Conservation (phyloP, 2,797 vertebrate genomes). For the Falco novaeseelandiae region DNA sequence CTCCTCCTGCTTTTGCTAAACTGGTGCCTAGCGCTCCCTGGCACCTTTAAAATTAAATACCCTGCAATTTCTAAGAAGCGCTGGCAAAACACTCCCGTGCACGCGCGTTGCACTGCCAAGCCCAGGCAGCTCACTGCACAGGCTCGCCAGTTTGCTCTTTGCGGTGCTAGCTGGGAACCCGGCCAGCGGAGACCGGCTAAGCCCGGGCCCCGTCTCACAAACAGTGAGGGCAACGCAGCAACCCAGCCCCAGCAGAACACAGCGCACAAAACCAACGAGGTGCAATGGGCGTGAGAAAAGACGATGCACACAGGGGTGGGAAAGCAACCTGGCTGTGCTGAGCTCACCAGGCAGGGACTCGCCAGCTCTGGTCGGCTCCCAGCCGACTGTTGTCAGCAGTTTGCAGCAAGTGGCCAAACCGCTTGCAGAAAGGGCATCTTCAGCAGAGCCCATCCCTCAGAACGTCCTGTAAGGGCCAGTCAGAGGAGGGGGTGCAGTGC, state of each 20-base stretch:
- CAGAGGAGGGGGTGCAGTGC: background rate
- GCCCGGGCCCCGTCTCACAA: background rate
- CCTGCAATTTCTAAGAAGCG: background rate
- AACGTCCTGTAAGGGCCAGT: background rate
- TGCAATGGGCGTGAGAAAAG: background rate
- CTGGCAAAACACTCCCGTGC: background rate
- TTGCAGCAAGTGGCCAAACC: background rate
- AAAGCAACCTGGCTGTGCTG: background rate
- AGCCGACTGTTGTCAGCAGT: background rate
- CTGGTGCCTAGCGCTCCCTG: background rate
- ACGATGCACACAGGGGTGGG: background rate
- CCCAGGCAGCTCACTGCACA: background rate
- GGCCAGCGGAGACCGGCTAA: background rate
- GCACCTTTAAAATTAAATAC: background rate
- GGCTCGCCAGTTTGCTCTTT: background rate
- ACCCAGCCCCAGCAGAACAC: background rate
- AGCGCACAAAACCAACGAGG: no score
- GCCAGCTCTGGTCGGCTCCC: background rate
- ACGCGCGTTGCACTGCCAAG: rapidly evolving
- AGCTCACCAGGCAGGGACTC: background rate
- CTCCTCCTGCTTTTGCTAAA: background rate
- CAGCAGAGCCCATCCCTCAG: background rate
- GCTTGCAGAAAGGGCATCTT: background rate
- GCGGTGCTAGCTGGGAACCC: background rate
- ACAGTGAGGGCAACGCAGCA: background rate